Evolutionary conservation across 2,113 vertebrate species (phyloP).

Genomic region (Dryoscopus gambensis): DNA sequence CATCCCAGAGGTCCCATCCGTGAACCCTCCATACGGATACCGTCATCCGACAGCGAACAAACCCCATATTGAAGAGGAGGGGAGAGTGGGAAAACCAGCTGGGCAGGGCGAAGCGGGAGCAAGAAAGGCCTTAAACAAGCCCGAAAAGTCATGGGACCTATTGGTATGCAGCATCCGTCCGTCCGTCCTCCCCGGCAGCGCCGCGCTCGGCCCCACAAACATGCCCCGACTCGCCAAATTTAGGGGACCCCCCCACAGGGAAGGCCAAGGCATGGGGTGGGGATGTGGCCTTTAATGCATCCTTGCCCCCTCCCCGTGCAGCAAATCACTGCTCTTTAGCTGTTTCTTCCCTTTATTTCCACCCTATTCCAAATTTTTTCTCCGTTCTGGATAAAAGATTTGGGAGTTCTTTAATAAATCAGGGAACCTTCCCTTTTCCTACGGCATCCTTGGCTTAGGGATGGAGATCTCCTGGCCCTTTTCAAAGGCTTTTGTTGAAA

Average conservation of each 20-base stretch:
- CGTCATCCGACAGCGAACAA: not conserved
- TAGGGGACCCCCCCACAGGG: not conserved
- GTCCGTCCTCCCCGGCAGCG: not conserved
- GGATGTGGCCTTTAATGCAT: not conserved
- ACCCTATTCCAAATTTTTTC: not conserved
- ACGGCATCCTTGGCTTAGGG: not conserved
- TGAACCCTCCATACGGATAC: rapidly evolving
- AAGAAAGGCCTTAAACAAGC: conserved; percentile 45
- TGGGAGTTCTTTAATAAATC: not conserved
- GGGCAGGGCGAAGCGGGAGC: not conserved
- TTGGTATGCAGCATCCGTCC: conserved; percentile 41
- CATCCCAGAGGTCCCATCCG: not conserved
- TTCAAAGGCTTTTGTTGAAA: not conserved
- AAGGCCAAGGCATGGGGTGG: not conserved
- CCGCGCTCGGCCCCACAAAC: not conserved
- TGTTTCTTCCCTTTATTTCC: not conserved
- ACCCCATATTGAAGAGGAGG: not conserved
- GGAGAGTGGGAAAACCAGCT: not conserved
- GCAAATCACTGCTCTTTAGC: not conserved
- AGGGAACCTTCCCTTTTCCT: rapidly evolving
- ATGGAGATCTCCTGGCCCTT: not conserved
- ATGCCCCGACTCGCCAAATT: rapidly evolving
- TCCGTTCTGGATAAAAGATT: rapidly evolving
- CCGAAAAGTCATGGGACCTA: conserved; percentile 42
- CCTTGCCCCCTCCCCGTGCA: not conserved